Evolutionary conservation across 2,113 vertebrate genomes (phyloP).

Genomic region (Sardina pilchardus): DNA sequence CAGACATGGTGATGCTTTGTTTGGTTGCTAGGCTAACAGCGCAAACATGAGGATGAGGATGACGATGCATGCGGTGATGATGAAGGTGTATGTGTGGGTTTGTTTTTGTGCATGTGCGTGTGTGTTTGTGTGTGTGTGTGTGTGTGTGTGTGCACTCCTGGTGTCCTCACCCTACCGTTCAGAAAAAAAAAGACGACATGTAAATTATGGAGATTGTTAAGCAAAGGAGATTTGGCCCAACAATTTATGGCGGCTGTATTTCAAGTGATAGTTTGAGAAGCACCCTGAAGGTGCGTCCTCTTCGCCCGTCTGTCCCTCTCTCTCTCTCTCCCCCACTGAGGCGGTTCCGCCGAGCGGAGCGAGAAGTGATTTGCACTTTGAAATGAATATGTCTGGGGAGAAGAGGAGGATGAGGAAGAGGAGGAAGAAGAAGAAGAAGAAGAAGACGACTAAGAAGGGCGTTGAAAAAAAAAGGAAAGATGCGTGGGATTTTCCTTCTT

Average conservation of each 20-base stretch:
- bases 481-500: not conserved
- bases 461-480: not conserved
- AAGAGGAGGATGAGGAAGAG: not conserved
- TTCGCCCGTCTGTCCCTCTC: not conserved
- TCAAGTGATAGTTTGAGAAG: conserved; percentile 28
- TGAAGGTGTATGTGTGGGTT: not conserved
- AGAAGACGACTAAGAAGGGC: too few relatives aligned
- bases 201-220: conserved; percentile 42
- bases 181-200: not conserved
- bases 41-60: too few relatives aligned
- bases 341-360: not conserved
- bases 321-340: not conserved
- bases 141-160: not conserved
- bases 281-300: not conserved
- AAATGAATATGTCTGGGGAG: conserved; percentile 23
- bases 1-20: too few relatives aligned
- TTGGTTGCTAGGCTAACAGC: too few relatives aligned
- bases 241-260: conserved; percentile 27
- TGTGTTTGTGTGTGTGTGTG: not conserved
- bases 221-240: conserved; percentile 22
- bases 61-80: too few relatives aligned
- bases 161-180: conserved; percentile 12
- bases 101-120: not conserved
- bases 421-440: not conserved
- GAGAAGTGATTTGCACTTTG: conserved; percentile 27